These are phyloP conservation scores for Naja naja DNA, from an alignment of 2,113 vertebrate species.

Conservation along the genomic window DNA sequence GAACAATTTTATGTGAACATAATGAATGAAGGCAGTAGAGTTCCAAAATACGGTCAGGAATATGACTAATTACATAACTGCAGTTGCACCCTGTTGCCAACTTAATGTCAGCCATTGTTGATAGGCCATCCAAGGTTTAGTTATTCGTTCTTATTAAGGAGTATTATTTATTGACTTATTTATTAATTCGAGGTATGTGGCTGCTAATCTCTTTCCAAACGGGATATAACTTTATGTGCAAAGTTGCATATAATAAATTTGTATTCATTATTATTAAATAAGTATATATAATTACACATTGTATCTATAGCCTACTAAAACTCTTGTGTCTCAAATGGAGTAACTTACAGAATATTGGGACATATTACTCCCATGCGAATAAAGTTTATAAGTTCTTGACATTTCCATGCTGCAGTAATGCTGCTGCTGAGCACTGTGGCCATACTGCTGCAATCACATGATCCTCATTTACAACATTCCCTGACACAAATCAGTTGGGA, in stretches of 20 bases:
- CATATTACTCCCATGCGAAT: background rate
- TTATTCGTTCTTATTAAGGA: background rate
- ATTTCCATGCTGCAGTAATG: background rate
- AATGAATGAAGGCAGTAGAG: background rate
- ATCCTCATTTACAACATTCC: background rate
- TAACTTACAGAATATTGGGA: background rate
- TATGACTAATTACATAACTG: background rate
- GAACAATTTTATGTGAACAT: background rate
- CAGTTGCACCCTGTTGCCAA: background rate
- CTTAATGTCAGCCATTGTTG: background rate
- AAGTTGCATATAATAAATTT: background rate
- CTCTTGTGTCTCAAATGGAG: background rate
- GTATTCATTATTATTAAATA: background rate
- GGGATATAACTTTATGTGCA: background rate
- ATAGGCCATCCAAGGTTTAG: background rate
- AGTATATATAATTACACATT: background rate
- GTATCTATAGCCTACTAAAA: background rate
- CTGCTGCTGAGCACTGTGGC: background rate
- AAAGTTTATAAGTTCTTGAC: background rate
- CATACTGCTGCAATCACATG: background rate
- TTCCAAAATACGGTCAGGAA: background rate
- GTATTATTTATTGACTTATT: background rate
- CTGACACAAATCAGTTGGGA: background rate
- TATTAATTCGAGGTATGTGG: background rate
- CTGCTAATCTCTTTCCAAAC: background rate